Percentiles rank a stretch among this genome's conserved stretches.
These are phyloP conservation scores for Tetramorium simillimum DNA, from an alignment of 1,140 invertebrate genomes.

Conservation along the genomic window DNA sequence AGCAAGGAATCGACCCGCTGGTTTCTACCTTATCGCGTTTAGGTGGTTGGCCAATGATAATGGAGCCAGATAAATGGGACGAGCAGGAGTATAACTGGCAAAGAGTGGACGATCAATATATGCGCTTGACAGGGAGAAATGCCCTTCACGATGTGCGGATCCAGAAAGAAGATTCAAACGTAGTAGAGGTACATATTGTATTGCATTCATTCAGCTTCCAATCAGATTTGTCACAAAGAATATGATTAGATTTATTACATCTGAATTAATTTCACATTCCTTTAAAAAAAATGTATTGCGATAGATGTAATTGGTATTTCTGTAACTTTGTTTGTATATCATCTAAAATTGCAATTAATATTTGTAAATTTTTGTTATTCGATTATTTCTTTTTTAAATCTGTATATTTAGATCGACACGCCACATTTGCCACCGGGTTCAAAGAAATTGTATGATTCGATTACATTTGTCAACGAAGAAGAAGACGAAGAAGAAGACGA, in stretches of 20 bases:
- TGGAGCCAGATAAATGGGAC: conserved; percentile 69
- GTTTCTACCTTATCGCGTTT: conserved; percentile 63
- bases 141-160: conserved; percentile 48
- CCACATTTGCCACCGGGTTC: conserved; percentile 22
- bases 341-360: too few relatives aligned
- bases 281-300: neutral
- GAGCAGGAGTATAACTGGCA: conserved; percentile 64
- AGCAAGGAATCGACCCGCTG: conserved; percentile 62
- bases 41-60: conserved; percentile 76
- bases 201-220: neutral
- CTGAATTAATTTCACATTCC: neutral
- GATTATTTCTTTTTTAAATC: neutral
- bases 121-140: conserved; percentile 57
- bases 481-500: neutral
- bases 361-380: too few relatives aligned
- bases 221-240: neutral
- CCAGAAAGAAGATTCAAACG: neutral
- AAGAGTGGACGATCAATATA: conserved; percentile 71
- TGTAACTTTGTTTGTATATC: neutral
- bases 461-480: neutral
- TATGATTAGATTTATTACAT: neutral
- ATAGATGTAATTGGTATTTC: neutral
- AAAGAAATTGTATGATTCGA: fast-evolving
- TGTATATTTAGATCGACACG: neutral
- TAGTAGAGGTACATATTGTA: neutral